phyloP scores from a whole-genome alignment of 2,888 invertebrate genomes.

The Ypsolopha scabrella region DNA sequence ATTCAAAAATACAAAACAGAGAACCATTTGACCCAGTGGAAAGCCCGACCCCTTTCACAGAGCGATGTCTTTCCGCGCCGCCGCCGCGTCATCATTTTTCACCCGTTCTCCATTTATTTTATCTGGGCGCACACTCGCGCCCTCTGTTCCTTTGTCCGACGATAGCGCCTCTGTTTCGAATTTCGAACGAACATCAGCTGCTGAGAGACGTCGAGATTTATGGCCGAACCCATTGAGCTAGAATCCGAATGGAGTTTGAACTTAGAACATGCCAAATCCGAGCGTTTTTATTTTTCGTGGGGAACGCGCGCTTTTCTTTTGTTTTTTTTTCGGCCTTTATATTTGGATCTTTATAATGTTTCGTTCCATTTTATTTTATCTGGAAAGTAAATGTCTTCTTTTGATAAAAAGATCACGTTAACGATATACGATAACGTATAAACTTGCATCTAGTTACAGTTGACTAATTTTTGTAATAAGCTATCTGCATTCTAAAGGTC shows the following conservation, averaged over 20 bases:
- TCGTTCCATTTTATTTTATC: neutral
- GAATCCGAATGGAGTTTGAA: conserved; percentile 47
- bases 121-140: conserved; percentile 60
- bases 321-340: neutral
- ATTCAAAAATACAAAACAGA: conserved; percentile 7
- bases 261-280: conserved; percentile 23
- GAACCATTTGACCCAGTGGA: conserved; percentile 44
- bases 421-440: neutral
- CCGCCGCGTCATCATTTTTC: conserved; percentile 64
- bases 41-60: conserved; percentile 42
- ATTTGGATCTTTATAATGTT: conserved; percentile 1
- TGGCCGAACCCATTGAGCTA: conserved; percentile 54
- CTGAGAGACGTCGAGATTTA: conserved; percentile 60
- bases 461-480: neutral
- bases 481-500: conserved; percentile 1
- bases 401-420: neutral
- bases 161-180: conserved; percentile 36
- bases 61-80: conserved; percentile 53
- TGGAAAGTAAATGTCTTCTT: neutral
- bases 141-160: conserved; percentile 15
- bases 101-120: conserved; percentile 66
- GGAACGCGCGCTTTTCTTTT: conserved; percentile 4
- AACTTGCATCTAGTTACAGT: neutral
- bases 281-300: conserved; percentile 23
- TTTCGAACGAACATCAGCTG: conserved; percentile 58